A percentile compares a stretch with the other conserved stretches of the same genome.
Conservation (phyloP, 1,140 invertebrate genomes). For the Goniozus legneri region DNA sequence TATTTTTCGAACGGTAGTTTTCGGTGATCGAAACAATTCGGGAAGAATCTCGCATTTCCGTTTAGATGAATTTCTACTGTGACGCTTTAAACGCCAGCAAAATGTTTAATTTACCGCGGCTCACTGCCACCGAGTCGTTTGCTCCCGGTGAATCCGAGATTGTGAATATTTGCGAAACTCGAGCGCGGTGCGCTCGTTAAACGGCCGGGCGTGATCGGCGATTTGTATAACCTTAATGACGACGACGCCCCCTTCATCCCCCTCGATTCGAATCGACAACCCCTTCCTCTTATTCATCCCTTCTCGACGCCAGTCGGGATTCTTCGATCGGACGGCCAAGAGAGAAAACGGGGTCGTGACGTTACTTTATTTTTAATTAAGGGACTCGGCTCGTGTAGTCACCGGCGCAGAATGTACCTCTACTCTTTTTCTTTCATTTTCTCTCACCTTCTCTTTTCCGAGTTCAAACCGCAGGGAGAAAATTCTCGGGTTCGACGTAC, state of each 20-base stretch:
- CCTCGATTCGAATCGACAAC: neutral
- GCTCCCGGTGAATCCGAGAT: constrained; percentile 12
- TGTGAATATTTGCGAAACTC: constrained; percentile 26
- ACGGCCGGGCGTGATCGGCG: constrained; percentile 25
- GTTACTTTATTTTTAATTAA: constrained; percentile 26
- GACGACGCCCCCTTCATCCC: neutral
- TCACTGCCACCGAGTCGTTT: constrained; percentile 12
- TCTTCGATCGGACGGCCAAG: constrained; percentile 10
- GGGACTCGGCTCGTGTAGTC: constrained; percentile 11
- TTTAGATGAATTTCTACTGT: too few relatives aligned
- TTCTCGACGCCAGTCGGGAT: neutral
- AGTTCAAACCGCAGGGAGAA: too few relatives aligned
- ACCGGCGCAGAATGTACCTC: neutral
- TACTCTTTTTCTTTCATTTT: too few relatives aligned
- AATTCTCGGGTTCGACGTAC: too few relatives aligned
- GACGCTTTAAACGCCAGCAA: constrained; percentile 19
- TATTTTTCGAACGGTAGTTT: too few relatives aligned
- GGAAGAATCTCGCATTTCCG: too few relatives aligned
- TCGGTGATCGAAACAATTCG: too few relatives aligned
- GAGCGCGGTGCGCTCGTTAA: constrained; percentile 24
- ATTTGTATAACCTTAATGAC: constrained; percentile 37
- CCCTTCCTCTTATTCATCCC: neutral
- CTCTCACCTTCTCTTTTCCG: too few relatives aligned
- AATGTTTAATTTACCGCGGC: constrained; percentile 31
- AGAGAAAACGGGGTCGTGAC: constrained; percentile 6